Conservation (phyloP, 2,888 invertebrate species). For the Pheosia gnoma region DNA sequence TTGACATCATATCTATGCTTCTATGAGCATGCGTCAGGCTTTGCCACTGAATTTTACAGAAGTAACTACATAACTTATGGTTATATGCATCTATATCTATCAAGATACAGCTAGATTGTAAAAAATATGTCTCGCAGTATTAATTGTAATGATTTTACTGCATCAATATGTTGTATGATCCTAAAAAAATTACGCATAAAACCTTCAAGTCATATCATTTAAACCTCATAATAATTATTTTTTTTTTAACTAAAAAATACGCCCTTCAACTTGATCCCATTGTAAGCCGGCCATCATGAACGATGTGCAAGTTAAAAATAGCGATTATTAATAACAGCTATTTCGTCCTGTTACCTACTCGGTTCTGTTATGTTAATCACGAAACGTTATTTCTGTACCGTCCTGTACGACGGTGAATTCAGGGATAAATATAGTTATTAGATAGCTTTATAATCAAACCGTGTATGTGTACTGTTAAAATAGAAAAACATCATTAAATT, state of each 20-base stretch:
- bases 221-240: no score
- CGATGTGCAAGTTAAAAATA: background rate
- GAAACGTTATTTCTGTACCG: background rate
- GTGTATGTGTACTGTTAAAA: background rate
- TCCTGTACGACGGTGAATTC: background rate
- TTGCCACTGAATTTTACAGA: no score
- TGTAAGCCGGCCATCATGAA: background rate
- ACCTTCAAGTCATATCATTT: no score
- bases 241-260: background rate
- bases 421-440: background rate
- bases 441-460: background rate
- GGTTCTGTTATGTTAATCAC: slow-evolving; percentile 1
- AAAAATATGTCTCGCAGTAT: no score
- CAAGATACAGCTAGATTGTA: no score
- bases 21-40: no score
- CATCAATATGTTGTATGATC: no score
- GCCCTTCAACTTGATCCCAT: background rate
- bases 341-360: slow-evolving; percentile 2
- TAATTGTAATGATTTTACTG: no score
- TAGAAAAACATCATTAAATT: background rate
- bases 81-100: no score
- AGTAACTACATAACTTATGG: no score
- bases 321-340: background rate
- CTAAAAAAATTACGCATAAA: no score
- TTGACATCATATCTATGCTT: background rate